Evolutionary conservation across 2,888 invertebrate species (phyloP).

Genomic region (Phorcus lineatus): DNA sequence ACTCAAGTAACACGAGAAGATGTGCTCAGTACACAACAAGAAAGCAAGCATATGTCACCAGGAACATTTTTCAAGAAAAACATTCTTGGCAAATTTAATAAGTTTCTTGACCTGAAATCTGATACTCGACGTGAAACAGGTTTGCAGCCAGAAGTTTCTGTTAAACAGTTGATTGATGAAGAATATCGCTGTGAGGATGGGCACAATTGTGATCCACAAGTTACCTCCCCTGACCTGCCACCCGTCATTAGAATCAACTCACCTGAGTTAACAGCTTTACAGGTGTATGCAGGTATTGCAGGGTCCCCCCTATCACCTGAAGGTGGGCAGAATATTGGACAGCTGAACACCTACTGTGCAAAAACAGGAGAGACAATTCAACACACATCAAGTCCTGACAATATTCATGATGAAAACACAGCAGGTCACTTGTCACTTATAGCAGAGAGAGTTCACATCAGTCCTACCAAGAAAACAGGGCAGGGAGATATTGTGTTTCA

Average conservation of each 20-base stretch:
- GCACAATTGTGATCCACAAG: neutral
- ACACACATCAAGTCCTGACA: neutral
- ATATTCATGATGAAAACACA: neutral
- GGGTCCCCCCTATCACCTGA: neutral
- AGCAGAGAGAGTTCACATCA: neutral
- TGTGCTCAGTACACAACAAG: neutral
- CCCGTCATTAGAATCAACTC: slow-evolving; percentile 58
- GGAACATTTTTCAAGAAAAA: slow-evolving; percentile 19
- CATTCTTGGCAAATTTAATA: slow-evolving; percentile 25
- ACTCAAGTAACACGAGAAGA: neutral
- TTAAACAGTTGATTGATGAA: slow-evolving; percentile 22
- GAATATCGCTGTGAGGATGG: neutral
- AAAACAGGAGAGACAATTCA: neutral
- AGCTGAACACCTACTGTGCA: neutral
- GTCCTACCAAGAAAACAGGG: neutral
- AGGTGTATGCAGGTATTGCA: slow-evolving; percentile 29
- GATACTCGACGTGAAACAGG: neutral
- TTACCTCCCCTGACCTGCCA: slow-evolving; percentile 50
- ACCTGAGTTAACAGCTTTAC: slow-evolving; percentile 48
- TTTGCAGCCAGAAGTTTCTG: slow-evolving; percentile 6
- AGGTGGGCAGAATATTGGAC: neutral
- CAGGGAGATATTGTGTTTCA: slow-evolving; percentile 54
- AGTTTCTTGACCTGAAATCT: slow-evolving; percentile 5
- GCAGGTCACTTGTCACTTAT: slow-evolving; percentile 1
- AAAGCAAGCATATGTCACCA: slow-evolving; percentile 8